These are phyloP conservation scores for Cephalophus harveyi DNA, from an alignment of 2,113 vertebrate species.

Conservation along the genomic window DNA sequence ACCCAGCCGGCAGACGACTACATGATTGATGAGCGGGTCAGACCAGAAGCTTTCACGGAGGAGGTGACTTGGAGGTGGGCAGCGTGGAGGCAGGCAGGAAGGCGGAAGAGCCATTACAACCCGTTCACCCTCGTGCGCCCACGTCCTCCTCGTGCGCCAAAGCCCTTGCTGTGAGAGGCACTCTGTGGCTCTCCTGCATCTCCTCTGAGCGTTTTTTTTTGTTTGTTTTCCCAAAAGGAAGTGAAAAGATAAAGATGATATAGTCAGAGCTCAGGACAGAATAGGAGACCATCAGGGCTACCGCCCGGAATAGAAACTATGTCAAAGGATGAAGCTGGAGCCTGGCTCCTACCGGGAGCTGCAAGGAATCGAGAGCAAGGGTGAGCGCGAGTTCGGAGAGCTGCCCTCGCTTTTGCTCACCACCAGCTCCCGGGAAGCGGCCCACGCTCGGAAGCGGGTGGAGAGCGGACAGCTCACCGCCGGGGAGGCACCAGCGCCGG, in stretches of 20 bases:
- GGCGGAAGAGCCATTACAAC: neutral
- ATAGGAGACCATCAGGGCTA: neutral
- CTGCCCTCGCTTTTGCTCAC: no score
- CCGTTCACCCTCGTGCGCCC: neutral
- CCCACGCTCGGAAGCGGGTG: neutral
- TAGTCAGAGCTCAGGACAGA: neutral
- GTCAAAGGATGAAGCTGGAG: neutral
- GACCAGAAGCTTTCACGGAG: neutral
- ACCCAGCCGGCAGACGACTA: neutral
- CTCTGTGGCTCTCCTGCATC: accelerated
- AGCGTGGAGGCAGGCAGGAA: neutral
- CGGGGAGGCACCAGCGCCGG: no score
- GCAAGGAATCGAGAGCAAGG: neutral
- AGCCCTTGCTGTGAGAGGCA: neutral
- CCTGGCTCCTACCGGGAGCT: neutral
- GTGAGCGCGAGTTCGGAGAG: neutral
- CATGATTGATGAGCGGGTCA: neutral
- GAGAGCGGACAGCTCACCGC: neutral
- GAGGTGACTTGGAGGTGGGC: neutral
- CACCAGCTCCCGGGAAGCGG: neutral
- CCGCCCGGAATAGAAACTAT: neutral
- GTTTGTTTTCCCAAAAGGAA: neutral
- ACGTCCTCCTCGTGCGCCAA: accelerated
- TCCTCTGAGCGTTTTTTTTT: neutral
- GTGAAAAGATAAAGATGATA: neutral